Percentiles rank a stretch among this genome's conserved stretches.
These are phyloP conservation scores for Urocynchramus pylzowi DNA, from an alignment of 2,113 vertebrate genomes.

Conservation along the genomic window DNA sequence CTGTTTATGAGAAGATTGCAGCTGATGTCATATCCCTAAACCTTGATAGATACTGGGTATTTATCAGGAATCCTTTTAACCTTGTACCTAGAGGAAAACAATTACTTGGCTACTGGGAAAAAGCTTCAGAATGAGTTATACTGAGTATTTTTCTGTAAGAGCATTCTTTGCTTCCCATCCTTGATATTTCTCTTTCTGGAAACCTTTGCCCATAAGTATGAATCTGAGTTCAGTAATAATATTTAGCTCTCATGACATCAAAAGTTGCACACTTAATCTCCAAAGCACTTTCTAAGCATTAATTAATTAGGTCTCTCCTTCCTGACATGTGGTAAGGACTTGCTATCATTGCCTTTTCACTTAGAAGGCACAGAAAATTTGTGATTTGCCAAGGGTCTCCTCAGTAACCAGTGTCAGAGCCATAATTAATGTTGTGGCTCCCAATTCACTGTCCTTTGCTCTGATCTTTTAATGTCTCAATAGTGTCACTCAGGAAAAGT, in stretches of 20 bases:
- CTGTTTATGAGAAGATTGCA: neutral
- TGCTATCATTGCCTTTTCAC: neutral
- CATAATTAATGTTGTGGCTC: neutral
- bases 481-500: neutral
- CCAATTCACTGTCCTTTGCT: neutral
- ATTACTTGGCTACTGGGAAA: neutral
- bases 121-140: slow-evolving; percentile 15
- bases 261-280: neutral
- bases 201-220: neutral
- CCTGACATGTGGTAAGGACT: neutral
- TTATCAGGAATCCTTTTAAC: slow-evolving; percentile 11
- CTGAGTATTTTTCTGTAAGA: neutral
- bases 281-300: slow-evolving; percentile 1
- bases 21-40: neutral
- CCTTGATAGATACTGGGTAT: neutral
- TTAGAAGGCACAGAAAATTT: neutral
- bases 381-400: neutral
- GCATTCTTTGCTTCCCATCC: neutral
- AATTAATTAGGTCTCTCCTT: neutral
- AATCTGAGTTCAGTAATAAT: neutral
- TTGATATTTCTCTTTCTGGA: neutral
- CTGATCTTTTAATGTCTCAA: neutral
- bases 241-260: neutral
- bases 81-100: neutral
- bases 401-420: neutral